These are phyloP conservation scores for Lucinisca nassula DNA, from an alignment of 2,888 invertebrate genomes.

Conservation along the genomic window DNA sequence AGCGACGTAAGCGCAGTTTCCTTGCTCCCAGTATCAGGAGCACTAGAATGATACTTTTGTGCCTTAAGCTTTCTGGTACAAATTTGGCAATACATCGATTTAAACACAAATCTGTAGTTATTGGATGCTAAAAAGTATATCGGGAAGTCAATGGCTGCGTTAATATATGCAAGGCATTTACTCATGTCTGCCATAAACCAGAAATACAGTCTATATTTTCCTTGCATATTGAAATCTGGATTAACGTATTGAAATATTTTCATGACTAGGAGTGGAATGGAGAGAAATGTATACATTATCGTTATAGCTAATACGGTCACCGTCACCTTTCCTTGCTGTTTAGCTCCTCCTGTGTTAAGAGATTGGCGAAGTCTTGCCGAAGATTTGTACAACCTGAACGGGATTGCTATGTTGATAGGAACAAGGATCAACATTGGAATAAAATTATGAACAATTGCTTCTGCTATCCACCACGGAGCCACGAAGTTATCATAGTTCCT, in stretches of 20 bases:
- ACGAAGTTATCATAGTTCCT: neutral
- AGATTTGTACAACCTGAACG: too few species aligned
- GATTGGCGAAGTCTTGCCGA: too few species aligned
- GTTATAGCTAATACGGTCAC: neutral
- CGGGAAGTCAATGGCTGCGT: neutral
- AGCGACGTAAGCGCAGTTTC: too few species aligned
- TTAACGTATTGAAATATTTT: neutral
- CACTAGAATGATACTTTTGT: too few species aligned
- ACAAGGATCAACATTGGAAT: too few species aligned
- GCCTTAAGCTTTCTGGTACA: neutral
- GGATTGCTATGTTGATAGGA: too few species aligned
- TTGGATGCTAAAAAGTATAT: neutral
- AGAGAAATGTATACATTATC: neutral
- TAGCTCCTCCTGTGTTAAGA: too few species aligned
- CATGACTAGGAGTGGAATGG: neutral
- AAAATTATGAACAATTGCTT: too few species aligned
- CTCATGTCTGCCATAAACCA: neutral
- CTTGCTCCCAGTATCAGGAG: too few species aligned
- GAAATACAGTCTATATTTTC: neutral
- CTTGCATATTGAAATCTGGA: neutral
- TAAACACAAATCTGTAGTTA: neutral
- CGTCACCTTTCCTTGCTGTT: too few species aligned
- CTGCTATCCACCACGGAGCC: too few species aligned
- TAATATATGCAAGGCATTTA: neutral
- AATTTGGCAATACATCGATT: neutral